These are phyloP conservation scores for Myiopsitta monachus DNA, from an alignment of 2,113 vertebrate species.

Conservation along the genomic window DNA sequence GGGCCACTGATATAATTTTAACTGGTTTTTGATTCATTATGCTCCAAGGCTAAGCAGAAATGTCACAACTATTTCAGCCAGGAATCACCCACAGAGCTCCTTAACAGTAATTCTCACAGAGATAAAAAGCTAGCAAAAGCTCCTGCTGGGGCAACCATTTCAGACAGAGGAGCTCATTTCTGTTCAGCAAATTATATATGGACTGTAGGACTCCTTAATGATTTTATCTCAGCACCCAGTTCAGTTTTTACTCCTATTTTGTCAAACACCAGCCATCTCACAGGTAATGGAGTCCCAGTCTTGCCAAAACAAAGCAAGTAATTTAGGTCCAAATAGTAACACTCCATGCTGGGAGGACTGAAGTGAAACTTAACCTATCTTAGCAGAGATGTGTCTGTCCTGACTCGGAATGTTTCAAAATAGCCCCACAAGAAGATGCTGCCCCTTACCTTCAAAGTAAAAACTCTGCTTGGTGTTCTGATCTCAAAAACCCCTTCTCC, in stretches of 20 bases:
- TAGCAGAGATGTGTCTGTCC: not conserved
- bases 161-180: not conserved
- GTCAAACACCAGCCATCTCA: not conserved
- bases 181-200: not conserved
- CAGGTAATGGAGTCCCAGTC: not conserved
- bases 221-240: not conserved
- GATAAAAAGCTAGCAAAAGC: not conserved
- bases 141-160: not conserved
- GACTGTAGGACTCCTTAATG: not conserved
- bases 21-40: not conserved
- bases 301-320: not conserved
- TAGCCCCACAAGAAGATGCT: not conserved
- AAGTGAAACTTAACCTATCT: not conserved
- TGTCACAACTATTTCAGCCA: not conserved
- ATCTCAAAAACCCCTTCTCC: conserved; percentile 89
- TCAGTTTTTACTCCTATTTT: not conserved
- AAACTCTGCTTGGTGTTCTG: conserved; percentile 82
- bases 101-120: not conserved
- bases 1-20: not conserved
- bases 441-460: conserved; percentile 86
- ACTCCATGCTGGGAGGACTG: not conserved
- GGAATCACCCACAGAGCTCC: not conserved
- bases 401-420: not conserved
- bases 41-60: not conserved
- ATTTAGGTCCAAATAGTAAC: not conserved